Percentiles rank a stretch among this genome's conserved stretches.
phyloP scores from a whole-genome alignment of 1,140 invertebrate genomes.

The Sminthurides bifidus region DNA sequence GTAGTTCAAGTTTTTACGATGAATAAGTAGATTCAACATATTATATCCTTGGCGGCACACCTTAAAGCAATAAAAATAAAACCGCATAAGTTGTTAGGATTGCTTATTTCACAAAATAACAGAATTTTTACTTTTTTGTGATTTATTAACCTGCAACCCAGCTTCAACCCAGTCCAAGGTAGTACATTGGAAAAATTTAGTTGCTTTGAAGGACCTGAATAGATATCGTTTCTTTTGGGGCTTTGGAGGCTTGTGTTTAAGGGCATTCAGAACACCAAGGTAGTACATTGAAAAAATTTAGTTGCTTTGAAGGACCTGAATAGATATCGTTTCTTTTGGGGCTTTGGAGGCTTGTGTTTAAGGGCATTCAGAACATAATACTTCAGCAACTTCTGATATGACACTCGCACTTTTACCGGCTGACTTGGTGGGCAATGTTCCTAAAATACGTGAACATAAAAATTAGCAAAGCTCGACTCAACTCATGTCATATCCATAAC shows the following conservation, averaged over 20 bases:
- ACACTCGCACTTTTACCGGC: constrained; percentile 97
- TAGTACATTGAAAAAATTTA: constrained; percentile 99
- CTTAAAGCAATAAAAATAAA: constrained; percentile 40
- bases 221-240: constrained; percentile 96
- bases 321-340: constrained; percentile 94
- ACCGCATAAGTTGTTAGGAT: too few species aligned
- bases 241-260: constrained; percentile 94
- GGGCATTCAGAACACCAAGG: constrained; percentile 91
- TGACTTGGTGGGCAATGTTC: constrained; percentile 97
- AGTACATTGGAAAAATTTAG: constrained; percentile 99
- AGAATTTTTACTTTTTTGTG: neutral
- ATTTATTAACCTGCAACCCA: constrained; percentile 50
- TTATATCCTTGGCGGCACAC: constrained; percentile 99
- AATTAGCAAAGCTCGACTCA: neutral
- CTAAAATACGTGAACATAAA: too few species aligned
- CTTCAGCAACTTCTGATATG: constrained; percentile 96
- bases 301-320: constrained; percentile 99
- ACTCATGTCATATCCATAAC: neutral
- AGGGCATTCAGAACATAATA: constrained; percentile 91
- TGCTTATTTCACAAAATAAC: neutral
- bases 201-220: constrained; percentile 98
- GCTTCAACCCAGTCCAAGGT: constrained; percentile 99
- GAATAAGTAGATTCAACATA: constrained; percentile 97
- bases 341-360: constrained; percentile 93
- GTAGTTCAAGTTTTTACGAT: constrained; percentile 98